Percentiles rank a stretch among this genome's conserved stretches.
Evolutionary conservation across 2,888 invertebrate genomes (phyloP).

Genomic region (Perizoma flavofasciatum): DNA sequence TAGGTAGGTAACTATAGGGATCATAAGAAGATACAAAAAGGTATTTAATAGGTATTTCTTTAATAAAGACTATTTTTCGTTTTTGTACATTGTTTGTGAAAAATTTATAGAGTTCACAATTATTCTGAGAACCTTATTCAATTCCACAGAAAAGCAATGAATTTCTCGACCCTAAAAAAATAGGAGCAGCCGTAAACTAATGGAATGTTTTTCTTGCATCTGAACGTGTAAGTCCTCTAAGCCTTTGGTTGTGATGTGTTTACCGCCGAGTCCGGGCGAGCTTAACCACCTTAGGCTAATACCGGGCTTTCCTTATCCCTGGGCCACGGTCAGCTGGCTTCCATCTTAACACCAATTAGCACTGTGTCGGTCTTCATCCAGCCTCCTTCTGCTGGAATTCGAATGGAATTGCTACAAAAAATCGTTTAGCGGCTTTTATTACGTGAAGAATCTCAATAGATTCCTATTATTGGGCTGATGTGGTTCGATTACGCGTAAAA

Average conservation of each 20-base stretch:
- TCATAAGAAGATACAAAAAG: too few species aligned
- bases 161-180: slow-evolving; percentile 31
- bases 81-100: too few species aligned
- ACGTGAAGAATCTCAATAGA: slow-evolving; percentile 4
- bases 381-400: slow-evolving; percentile 17
- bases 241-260: slow-evolving; percentile 55
- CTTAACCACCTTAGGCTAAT: slow-evolving; percentile 64
- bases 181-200: slow-evolving; percentile 35
- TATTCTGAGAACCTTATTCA: slow-evolving; percentile 6
- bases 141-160: slow-evolving; percentile 15
- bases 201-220: slow-evolving; percentile 39
- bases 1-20: too few species aligned
- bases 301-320: slow-evolving; percentile 68
- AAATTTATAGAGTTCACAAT: background rate
- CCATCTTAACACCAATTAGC: slow-evolving; percentile 68
- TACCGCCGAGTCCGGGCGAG: slow-evolving; percentile 52
- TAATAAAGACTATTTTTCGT: too few species aligned
- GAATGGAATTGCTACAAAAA: slow-evolving; percentile 1
- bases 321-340: slow-evolving; percentile 56
- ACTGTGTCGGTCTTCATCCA: slow-evolving; percentile 46
- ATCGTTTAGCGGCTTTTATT: slow-evolving; percentile 10
- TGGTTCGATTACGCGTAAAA: background rate
- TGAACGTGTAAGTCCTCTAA: slow-evolving; percentile 46
- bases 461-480: background rate
- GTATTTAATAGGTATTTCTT: too few species aligned